Evolutionary conservation across 35 echinoderm and acorn worm genomes (phyloP), one percentile per base, ranked within the genome.

Genomic region (Apostichopus japonicus): DNA sequence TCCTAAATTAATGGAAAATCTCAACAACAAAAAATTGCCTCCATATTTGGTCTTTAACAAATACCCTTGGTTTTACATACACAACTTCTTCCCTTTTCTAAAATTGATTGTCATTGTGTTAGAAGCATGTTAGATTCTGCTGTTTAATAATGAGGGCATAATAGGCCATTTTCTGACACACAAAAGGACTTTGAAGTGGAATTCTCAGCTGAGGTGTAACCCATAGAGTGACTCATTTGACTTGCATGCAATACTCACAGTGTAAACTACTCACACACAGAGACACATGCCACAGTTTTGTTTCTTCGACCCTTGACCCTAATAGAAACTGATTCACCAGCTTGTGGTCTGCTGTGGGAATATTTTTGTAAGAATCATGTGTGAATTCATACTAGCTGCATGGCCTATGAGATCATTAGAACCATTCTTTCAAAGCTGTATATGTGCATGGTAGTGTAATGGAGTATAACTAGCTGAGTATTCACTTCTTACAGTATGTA

Each of bases 271-370:
- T 7, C 71, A 75, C 71, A 75, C n/a, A 23, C 71, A 17, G 1
- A n/a, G n/a, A n/a, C 7, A 0, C 0, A 7, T 0, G 0, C 70
- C 10, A 10, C n/a, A 22, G 70, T 73, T 17, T 73, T 16, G 70
- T 73, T 73, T 73, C 70, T 73, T 6, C 19, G 70, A 73, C 14
- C 10, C 70, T 17, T 73, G 70, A 73, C 70, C 70, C 19, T 17
- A 73, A 73, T 73, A 73, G 70, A 73, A 73, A 73, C 70, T 73
- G 70, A 73, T 73, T 73, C 70, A 73, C n/a, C 70, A 16, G 21
- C 13, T 73, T 73, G 70, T 73, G 70, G 70, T 73, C 70, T 73
- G 16, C 70, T 16, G 70, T 73, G 70, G 14, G 70, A 61, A 61
- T 61, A 61, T 61, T 61, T 4, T 61, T 8, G 57, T 13, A 61